These are phyloP conservation scores for Pachymerium ferrugineum DNA, from an alignment of 2,888 invertebrate species.

Conservation along the genomic window DNA sequence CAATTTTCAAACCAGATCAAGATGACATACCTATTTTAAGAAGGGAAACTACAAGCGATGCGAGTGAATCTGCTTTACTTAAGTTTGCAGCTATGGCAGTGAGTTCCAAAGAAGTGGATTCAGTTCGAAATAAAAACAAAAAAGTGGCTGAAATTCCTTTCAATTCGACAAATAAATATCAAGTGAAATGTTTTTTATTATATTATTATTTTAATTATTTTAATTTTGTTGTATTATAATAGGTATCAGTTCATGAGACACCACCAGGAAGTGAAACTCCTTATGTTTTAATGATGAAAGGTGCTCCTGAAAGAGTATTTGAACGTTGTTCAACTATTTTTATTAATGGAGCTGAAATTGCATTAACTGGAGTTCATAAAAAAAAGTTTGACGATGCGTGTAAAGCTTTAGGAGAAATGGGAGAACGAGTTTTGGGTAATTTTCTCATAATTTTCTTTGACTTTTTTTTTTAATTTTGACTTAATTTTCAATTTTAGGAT, in stretches of 20 bases:
- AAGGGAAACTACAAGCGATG: constrained; percentile 61
- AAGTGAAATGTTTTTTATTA: constrained; percentile 34
- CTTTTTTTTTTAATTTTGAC: too few relatives aligned
- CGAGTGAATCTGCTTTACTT: constrained; percentile 62
- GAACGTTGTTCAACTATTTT: constrained; percentile 59
- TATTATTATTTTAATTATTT: neutral
- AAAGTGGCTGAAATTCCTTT: constrained; percentile 57
- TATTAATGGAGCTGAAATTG: constrained; percentile 52
- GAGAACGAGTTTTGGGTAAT: constrained; percentile 78
- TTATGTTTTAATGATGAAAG: constrained; percentile 78
- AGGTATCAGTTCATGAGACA: neutral
- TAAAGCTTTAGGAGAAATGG: constrained; percentile 72
- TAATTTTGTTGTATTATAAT: too few relatives aligned
- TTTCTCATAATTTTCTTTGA: too few relatives aligned
- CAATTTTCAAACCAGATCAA: constrained; percentile 59
- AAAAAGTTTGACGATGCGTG: constrained; percentile 61
- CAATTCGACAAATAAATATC: neutral
- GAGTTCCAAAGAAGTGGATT: constrained; percentile 55
- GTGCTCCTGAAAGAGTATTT: constrained; percentile 69
- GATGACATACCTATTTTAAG: constrained; percentile 47
- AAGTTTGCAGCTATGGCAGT: constrained; percentile 59
- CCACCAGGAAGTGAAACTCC: neutral
- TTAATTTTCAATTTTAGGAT: too few relatives aligned
- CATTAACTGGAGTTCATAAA: constrained; percentile 52
- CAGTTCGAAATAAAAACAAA: constrained; percentile 51